Percentiles rank a stretch among this genome's conserved stretches.
phyloP scores from a whole-genome alignment of 2,888 invertebrate genomes.

The Gnatocerus cornutus region DNA sequence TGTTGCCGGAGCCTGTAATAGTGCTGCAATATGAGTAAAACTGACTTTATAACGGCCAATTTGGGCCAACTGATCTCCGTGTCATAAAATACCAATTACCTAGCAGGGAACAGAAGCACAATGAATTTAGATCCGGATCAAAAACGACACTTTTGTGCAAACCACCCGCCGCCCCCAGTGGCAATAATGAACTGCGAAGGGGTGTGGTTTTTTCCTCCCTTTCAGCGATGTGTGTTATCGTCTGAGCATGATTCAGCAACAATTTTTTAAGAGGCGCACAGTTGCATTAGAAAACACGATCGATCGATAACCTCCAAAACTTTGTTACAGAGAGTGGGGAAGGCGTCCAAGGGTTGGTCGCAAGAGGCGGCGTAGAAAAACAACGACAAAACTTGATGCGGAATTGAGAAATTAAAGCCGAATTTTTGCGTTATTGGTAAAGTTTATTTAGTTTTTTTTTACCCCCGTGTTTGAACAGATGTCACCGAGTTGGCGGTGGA shows the following conservation, averaged over 20 bases:
- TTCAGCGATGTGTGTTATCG: slow-evolving; percentile 6
- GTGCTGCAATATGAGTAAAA: too few relatives aligned
- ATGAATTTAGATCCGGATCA: too few relatives aligned
- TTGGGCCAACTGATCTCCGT: too few relatives aligned
- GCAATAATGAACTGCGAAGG: slow-evolving; percentile 5
- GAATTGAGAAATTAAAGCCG: slow-evolving; percentile 41
- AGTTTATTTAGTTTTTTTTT: slow-evolving; percentile 36
- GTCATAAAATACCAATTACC: too few relatives aligned
- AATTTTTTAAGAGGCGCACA: slow-evolving; percentile 26
- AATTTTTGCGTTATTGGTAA: slow-evolving; percentile 40
- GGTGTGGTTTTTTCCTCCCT: slow-evolving; percentile 1
- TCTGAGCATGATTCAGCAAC: slow-evolving; percentile 23
- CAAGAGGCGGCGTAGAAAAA: neutral
- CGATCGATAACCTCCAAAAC: slow-evolving; percentile 18
- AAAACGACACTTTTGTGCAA: too few relatives aligned
- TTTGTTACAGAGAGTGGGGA: slow-evolving; percentile 6
- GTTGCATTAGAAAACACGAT: slow-evolving; percentile 23
- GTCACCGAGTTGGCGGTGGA: slow-evolving; percentile 1
- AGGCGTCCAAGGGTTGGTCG: slow-evolving; percentile 1
- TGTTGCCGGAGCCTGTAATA: too few relatives aligned
- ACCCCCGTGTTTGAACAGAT: slow-evolving; percentile 24
- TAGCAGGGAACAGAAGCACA: too few relatives aligned
- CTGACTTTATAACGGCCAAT: too few relatives aligned
- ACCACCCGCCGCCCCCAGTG: neutral
- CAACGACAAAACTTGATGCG: slow-evolving; percentile 12